Base-by-base conservation (phyloP, 2,113 vertebrate species). In the Urocynchramus pylzowi region DNA sequence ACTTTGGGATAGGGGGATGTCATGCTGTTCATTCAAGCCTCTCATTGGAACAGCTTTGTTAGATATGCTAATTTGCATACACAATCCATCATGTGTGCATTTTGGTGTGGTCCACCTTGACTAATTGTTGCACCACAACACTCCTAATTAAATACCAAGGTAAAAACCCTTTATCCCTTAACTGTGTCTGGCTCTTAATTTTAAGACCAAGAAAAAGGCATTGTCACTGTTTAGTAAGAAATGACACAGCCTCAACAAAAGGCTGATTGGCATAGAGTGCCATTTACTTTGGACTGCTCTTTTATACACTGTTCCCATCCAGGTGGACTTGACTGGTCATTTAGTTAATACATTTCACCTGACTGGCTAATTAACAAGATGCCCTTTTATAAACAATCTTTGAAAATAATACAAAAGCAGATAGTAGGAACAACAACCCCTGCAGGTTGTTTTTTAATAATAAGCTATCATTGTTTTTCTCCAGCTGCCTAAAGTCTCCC, bases 51-150 rank as follows among this genome's bases (percentile, higher is more conserved):
- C 16, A 41, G 33, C 57, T 63, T 52, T 77, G 35, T n/a, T 41
- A 63, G 35, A 20, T n/a, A 16, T 41, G 23, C 8, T 28, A 28
- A 42, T 52, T 52, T 64, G 18, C 59, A 12, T 21, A 27, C 2
- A 1, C 12, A 11, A 17, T 28, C 30, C 27, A 13, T 16, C 0
- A 0, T 5, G 18, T 41, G 18, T 52, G 37, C 23, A 16, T 78
- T 63, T 52, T 53, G 49, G 35, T 3, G 16, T 33, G 49, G 35
- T 42, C 59, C 30, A 11, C 47, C 11, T 64, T 18, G 37, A 28
- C 1, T 2, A 27, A 33, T 21, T 41, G 8, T 33, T 61, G 23
- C 30, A 41, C 10, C 17, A 22, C 10, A 41, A 41, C 41, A 8
- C 28, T 42, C 59, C 14, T n/a, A 17, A n/a, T 13, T 22, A 42